These are phyloP conservation scores for Stenchaetothrips biformis DNA, from an alignment of 2,888 invertebrate genomes.

Conservation along the genomic window DNA sequence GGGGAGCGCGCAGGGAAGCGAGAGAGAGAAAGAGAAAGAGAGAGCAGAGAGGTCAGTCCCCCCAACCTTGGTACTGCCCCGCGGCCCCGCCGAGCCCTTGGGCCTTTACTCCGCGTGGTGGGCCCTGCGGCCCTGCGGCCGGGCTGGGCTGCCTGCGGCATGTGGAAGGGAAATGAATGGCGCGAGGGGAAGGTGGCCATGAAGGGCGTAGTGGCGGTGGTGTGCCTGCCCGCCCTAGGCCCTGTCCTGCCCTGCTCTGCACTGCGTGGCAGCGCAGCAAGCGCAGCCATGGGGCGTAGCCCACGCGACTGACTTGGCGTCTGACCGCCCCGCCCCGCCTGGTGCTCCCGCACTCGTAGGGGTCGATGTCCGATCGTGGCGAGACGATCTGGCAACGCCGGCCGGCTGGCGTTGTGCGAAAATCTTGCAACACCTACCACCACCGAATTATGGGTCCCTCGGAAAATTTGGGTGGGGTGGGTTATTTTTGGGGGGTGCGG, in stretches of 20 bases:
- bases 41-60: background rate
- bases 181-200: no score
- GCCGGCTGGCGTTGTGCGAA: background rate
- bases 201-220: background rate
- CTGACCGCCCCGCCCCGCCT: background rate
- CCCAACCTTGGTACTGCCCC: no score
- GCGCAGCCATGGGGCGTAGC: no score
- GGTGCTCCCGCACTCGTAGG: background rate
- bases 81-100: no score
- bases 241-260: no score
- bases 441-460: background rate
- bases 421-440: background rate
- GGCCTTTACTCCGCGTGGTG: no score
- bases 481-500: background rate
- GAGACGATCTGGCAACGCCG: background rate
- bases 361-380: slow-evolving; percentile 14
- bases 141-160: background rate
- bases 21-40: background rate
- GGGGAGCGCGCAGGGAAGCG: background rate
- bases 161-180: no score
- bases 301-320: no score
- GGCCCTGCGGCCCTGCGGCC: background rate
- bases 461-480: background rate
- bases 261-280: no score
- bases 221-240: no score